Evolutionary conservation across 2,888 invertebrate genomes (phyloP), one percentile per base, ranked within the genome.

Genomic region (Apotomis turbidana): DNA sequence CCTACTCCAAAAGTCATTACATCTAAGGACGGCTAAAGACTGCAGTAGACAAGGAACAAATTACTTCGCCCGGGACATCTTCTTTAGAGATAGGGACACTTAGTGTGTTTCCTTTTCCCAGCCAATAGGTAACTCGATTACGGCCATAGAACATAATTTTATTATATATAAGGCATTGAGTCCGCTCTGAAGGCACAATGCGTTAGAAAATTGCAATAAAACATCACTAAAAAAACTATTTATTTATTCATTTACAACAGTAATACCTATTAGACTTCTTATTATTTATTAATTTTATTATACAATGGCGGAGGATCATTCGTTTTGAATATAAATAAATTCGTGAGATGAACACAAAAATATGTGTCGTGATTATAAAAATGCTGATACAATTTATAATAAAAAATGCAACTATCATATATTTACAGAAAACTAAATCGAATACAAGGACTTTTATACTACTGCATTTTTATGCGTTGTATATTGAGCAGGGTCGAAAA

Each of bases 401-500:
- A 41, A 6, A 41, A 41, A 41, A 41, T 9, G 9, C 49, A 49
- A 49, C 10, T 49, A 49, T 68, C 38, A 38, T 0, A 44, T 15
- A 49, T 38, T 15, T 46, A 60, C 15, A 44, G 49, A 46, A 13
- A 36, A 38, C 13, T 38, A 67, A 38, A 15, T 49, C 38, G 9
- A 41, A 6, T 59, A 68, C 15, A 51, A 38, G 58, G 10, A 57
- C 38, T 36, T 49, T 15, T 27, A 38, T 41, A 61, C 54, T 69
- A 55, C 49, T 57, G 49, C 12, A 62, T 36, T 62, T 6, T 46
- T 27, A 61, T 63, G 70, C 36, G 41, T 71, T 71, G 71, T 63
- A 72, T 62, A 72, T 72, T 72, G 72, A 72, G 68, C 72, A 72
- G 36, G 52, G 71, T 51, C 60, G 55, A 46, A 55, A 67, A 60